Evolutionary conservation across 2,888 invertebrate genomes (phyloP).

Genomic region (Xestia xanthographa): DNA sequence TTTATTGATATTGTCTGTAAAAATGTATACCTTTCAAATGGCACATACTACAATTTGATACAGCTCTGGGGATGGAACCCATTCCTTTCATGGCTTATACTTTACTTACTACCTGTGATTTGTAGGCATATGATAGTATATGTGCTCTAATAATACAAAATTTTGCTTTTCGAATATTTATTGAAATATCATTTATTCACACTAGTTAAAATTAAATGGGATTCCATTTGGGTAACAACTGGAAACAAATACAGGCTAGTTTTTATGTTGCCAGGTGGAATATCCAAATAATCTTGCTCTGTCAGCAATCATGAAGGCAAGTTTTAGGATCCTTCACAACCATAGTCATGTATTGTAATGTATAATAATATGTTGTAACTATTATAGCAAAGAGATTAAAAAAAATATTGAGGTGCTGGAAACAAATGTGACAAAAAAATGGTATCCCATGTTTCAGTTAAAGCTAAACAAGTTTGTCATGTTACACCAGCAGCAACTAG

Average conservation of each 20-base stretch:
- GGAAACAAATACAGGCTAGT: not conserved
- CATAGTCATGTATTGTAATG: not conserved
- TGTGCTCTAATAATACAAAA: not conserved
- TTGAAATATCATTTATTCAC: no score
- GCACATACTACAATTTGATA: not conserved
- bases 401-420: not conserved
- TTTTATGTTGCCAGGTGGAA: not conserved
- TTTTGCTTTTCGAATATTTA: not conserved
- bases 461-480: not conserved
- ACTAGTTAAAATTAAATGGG: not conserved
- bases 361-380: not conserved
- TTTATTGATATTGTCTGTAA: no score
- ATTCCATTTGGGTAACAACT: constrained; percentile 11
- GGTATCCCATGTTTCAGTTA: not conserved
- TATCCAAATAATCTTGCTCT: not conserved
- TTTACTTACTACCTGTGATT: not conserved
- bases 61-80: not conserved
- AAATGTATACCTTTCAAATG: not conserved
- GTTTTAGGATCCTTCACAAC: not conserved
- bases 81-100: not conserved
- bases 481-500: not conserved
- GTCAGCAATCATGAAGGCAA: not conserved
- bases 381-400: not conserved
- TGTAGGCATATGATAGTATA: not conserved
- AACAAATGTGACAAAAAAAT: not conserved